phyloP scores from a whole-genome alignment of 2,797 vertebrate species.

The Clarias fuscus region DNA sequence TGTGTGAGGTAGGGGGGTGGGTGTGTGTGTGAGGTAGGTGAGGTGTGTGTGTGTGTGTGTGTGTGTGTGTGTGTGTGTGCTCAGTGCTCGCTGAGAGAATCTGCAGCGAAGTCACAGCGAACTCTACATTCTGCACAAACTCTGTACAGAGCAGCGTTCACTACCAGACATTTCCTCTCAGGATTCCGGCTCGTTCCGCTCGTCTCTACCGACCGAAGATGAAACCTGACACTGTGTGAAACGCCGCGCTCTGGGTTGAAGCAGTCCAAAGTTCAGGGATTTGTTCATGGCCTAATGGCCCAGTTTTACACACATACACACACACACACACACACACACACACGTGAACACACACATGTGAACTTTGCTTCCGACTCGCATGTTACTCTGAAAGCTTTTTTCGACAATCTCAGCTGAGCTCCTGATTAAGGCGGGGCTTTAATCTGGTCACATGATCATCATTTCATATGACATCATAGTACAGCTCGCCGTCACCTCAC shows the following conservation, averaged over 20 bases:
- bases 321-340: not conserved
- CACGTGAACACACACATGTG: not conserved
- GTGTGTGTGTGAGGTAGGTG: too few relatives aligned
- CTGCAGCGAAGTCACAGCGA: too few relatives aligned
- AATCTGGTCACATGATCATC: not conserved
- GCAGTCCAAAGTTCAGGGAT: slow-evolving; percentile 28
- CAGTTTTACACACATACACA: not conserved
- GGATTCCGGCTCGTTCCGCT: too few relatives aligned
- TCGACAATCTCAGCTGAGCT: not conserved
- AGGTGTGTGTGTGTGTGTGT: too few relatives aligned
- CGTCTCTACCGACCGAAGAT: not conserved
- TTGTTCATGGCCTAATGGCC: slow-evolving; percentile 6
- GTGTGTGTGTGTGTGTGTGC: too few relatives aligned
- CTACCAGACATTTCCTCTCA: too few relatives aligned
- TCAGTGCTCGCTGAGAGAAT: too few relatives aligned
- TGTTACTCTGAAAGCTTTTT: not conserved
- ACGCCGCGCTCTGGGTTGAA: not conserved
- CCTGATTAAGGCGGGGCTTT: not conserved
- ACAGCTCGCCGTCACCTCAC: too few relatives aligned
- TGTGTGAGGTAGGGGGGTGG: too few relatives aligned
- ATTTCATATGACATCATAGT: not conserved
- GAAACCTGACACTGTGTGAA: not conserved
- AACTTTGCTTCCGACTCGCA: not conserved
- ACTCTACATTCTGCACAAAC: too few relatives aligned
- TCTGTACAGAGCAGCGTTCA: too few relatives aligned